Evolutionary conservation across 2,888 invertebrate genomes (phyloP), one percentile per base, ranked within the genome.

Genomic region (Drosophila mercatorum): DNA sequence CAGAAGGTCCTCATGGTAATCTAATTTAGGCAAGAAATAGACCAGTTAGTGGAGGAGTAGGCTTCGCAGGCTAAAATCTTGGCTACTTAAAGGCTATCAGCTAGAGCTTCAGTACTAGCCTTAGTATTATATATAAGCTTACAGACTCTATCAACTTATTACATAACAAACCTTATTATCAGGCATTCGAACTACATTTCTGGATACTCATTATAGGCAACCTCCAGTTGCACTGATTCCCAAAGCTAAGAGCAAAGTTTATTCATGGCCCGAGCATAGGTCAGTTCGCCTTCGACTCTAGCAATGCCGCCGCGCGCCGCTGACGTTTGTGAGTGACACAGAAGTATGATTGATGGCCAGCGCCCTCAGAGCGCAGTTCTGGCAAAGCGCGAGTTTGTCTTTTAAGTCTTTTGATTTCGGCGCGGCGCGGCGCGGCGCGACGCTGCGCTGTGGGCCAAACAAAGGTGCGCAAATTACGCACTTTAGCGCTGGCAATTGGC

Each of bases 401-500:
- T 81, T 78, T 70, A 28, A 69, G 81, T 89, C 81, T 75, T 89
- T 83, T 70, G 78, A 77, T 78, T 68, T 22, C 22, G 22, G 22
- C 22, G 22, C 22, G 1, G 22, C 5, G 22, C 22, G 1, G 22
- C 5, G 17, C 17, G 17, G 17, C 17, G 17, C 17, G 17, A 17
- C 17, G 22, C 22, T 22, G 22, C 5, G 52, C 61, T 59, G 28
- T 44, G 53, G 51, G 64, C 56, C 53, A 31, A 26, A 58, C 43
- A 67, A 60, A 55, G 22, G 44, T 49, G 56, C 64, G 62, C 77
- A 86, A 86, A 83, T 73, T 65, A 81, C 66, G 63, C 68, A 63
- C 67, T 56, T 64, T 81, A 87, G 74, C 82, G 75, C 71, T 71
- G 78, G 52, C 80, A 75, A 65, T 79, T 80, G 70, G 49, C 74